Evolutionary conservation across 2,888 invertebrate genomes (phyloP), one percentile per base, ranked within the genome.

Genomic region (Noctua janthe): DNA sequence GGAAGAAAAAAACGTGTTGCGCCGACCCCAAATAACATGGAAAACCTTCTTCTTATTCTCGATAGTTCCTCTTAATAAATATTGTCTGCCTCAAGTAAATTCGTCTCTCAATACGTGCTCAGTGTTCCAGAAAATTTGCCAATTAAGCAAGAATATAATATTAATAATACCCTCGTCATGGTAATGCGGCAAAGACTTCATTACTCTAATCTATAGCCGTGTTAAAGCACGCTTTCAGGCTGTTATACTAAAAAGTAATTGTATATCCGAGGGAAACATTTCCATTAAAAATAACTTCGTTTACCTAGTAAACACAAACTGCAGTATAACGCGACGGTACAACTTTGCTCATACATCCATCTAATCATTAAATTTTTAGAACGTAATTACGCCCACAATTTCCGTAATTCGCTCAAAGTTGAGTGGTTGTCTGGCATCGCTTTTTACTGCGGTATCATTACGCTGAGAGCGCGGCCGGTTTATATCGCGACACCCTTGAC

Each of bases 311-410:
- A 86, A 86, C 83, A 72, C 39, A 47, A 70, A 71, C 74, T 84
- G 84, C 75, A 71, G 56, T 74, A 59, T 23, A 79, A 43, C 71
- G 49, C 51, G 70, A 74, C 56, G 71, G 43, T 15, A 17, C 72
- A 84, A 85, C 76, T 80, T 87, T 20, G 15, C n/a, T 74, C 67
- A 79, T 76, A 77, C 75, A 76, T 78, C 23, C 73, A 56, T 87
- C 64, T 73, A 87, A 85, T 85, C 77, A 87, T 87, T 77, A 87
- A 77, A 62, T 87, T 87, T 87, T 87, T 85, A 77, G 43, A 84
- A 84, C 73, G 85, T 85, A 80, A 85, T 85, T 87, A 84, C 66
- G 74, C 29, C 66, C 56, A 85, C 72, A 87, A 70, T 85, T 85
- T 80, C 81, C 77, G 72, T 87, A 85, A 87, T 85, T 85, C 67